Evolutionary conservation across 2,113 vertebrate genomes (phyloP).

Genomic region (Cercocebus atys): DNA sequence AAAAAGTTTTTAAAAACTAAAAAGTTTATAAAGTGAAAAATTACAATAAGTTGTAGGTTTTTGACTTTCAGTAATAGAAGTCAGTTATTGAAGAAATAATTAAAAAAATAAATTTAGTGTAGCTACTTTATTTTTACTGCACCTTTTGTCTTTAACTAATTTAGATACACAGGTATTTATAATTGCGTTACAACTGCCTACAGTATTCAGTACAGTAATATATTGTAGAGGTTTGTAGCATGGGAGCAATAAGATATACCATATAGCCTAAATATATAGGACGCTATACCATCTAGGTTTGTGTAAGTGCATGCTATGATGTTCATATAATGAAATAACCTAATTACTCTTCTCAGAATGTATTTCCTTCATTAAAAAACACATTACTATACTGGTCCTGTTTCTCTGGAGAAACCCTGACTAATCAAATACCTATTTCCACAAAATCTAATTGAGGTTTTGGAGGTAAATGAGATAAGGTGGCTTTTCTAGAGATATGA

Average conservation of each 20-base stretch:
- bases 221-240: background rate
- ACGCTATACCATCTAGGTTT: background rate
- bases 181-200: background rate
- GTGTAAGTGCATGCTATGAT: background rate
- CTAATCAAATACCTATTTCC: background rate
- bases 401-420: background rate
- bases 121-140: background rate
- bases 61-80: background rate
- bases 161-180: background rate
- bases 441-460: background rate
- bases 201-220: background rate
- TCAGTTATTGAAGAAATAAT: background rate
- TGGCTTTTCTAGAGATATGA: background rate
- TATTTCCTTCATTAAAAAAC: background rate
- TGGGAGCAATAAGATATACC: background rate
- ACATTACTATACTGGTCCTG: background rate
- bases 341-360: background rate
- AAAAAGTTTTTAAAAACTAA: background rate
- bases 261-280: background rate
- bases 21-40: background rate
- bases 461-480: background rate
- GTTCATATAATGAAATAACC: background rate
- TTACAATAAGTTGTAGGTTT: background rate
- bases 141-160: background rate
- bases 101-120: background rate